phyloP scores from a whole-genome alignment of 2,113 vertebrate genomes.

The Siphamia tubifer region DNA sequence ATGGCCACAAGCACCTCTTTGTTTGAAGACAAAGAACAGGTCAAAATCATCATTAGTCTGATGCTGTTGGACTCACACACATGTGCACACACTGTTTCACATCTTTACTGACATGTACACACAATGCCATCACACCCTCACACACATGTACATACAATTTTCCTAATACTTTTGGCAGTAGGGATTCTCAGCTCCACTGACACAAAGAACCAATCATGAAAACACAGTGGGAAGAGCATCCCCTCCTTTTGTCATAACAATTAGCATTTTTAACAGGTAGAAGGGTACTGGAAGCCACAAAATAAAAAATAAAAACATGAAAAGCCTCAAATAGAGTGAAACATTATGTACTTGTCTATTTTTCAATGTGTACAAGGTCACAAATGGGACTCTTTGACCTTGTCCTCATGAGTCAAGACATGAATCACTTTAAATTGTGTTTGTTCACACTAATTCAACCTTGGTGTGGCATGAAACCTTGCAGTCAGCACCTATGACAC shows the following conservation, averaged over 20 bases:
- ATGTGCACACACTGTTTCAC: neutral
- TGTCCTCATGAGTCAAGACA: slow-evolving; percentile 41
- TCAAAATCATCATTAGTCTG: slow-evolving; percentile 56
- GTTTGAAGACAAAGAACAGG: slow-evolving; percentile 62
- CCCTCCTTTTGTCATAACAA: neutral
- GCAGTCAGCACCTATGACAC: slow-evolving; percentile 53
- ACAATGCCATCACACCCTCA: slow-evolving; percentile 3
- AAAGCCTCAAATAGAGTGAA: neutral
- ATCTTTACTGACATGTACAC: neutral
- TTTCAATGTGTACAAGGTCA: slow-evolving; percentile 2
- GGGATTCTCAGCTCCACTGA: slow-evolving; percentile 17
- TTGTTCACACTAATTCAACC: slow-evolving; percentile 68
- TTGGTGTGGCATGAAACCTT: slow-evolving; percentile 51
- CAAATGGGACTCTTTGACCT: slow-evolving; percentile 44
- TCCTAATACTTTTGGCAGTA: slow-evolving; percentile 48
- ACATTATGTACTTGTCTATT: neutral
- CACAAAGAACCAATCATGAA: slow-evolving; percentile 19
- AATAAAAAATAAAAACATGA: neutral
- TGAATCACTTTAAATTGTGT: slow-evolving; percentile 73
- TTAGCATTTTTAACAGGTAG: neutral
- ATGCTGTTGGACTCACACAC: slow-evolving; percentile 28
- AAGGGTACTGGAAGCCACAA: neutral
- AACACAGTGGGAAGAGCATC: slow-evolving; percentile 8
- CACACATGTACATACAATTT: slow-evolving; percentile 19
- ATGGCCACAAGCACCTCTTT: slow-evolving; percentile 52